phyloP scores from a whole-genome alignment of 1,140 invertebrate genomes.

The Diorhabda sublineata region DNA sequence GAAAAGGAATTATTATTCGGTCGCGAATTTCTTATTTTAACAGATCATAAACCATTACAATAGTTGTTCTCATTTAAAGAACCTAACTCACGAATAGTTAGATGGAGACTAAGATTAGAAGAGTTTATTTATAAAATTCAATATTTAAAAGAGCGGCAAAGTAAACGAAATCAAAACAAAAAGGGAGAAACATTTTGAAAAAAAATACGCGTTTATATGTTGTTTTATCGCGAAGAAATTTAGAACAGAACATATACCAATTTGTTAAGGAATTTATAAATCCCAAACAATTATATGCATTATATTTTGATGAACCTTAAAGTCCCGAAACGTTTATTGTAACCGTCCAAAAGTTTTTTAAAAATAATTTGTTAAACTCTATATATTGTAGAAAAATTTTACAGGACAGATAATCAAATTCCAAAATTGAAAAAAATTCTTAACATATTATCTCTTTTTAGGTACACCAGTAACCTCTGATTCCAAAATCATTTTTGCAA shows the following conservation, averaged over 20 bases:
- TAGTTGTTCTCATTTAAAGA: slow-evolving; percentile 22
- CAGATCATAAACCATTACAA: slow-evolving; percentile 19
- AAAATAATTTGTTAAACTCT: not conserved
- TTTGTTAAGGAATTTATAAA: too few relatives aligned
- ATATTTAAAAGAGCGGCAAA: slow-evolving; percentile 39
- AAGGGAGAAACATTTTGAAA: not conserved
- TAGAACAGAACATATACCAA: too few relatives aligned
- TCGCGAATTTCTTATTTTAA: slow-evolving; percentile 12
- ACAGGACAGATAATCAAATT: not conserved
- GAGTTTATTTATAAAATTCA: slow-evolving; percentile 15
- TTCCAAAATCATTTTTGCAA: not conserved
- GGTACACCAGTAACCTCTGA: not conserved
- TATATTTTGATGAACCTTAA: too few relatives aligned
- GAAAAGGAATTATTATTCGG: slow-evolving; percentile 48
- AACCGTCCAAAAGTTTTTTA: not conserved
- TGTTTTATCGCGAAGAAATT: too few relatives aligned
- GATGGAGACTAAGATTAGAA: slow-evolving; percentile 16
- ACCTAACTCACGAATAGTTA: slow-evolving; percentile 8
- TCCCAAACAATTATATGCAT: too few relatives aligned
- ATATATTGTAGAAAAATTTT: too few relatives aligned
- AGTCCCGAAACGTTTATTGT: too few relatives aligned
- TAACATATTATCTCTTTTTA: not conserved
- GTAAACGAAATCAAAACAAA: not conserved
- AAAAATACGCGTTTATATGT: not conserved
- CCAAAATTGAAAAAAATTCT: not conserved